Conservation (phyloP, 2,113 vertebrate species). For the Colius striatus region DNA sequence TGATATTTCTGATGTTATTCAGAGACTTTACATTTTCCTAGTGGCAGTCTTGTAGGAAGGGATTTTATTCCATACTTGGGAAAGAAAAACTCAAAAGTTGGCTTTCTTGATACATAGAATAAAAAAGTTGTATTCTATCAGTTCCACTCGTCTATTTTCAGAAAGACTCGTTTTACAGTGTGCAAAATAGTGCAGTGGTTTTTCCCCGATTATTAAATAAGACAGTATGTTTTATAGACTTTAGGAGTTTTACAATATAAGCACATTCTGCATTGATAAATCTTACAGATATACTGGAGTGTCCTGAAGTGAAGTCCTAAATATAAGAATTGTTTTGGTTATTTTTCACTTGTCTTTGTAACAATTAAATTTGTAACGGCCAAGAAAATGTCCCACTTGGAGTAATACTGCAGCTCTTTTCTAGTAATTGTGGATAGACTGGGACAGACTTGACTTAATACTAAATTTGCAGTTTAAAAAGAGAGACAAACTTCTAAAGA, state of each 20-base stretch:
- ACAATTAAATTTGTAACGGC: neutral
- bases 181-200: neutral
- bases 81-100: neutral
- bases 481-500: neutral
- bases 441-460: neutral
- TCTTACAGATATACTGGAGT: neutral
- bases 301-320: neutral
- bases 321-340: neutral
- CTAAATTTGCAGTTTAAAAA: neutral
- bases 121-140: neutral
- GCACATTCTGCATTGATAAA: neutral
- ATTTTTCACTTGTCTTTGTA: neutral
- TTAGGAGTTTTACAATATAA: neutral
- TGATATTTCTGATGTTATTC: neutral
- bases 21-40: neutral
- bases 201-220: neutral
- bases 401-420: neutral
- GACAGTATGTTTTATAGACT: neutral
- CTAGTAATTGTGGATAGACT: neutral
- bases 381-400: neutral
- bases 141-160: neutral
- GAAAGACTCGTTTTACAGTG: neutral
- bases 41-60: neutral
- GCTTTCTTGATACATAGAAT: neutral
- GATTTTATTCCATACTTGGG: neutral